These are phyloP conservation scores for Brachystomella parvula DNA, from an alignment of 1,140 invertebrate genomes.

Conservation along the genomic window DNA sequence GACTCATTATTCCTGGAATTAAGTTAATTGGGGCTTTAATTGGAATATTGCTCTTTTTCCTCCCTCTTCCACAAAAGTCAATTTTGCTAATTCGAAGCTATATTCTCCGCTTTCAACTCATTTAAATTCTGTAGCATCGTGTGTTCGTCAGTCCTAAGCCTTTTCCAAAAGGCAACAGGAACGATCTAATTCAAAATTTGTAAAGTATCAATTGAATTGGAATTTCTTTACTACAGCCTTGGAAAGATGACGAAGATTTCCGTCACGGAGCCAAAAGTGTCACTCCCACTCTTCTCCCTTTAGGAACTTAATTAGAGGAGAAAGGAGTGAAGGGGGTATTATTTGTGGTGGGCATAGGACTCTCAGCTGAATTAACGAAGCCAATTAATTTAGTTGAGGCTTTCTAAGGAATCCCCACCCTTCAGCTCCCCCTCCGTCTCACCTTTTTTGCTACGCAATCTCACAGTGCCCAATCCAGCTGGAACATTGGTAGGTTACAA, in stretches of 20 bases:
- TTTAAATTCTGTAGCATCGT: too few species aligned
- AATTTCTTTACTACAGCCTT: neutral
- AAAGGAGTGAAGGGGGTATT: constrained; percentile 1
- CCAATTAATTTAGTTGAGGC: constrained; percentile 10
- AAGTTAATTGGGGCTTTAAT: constrained; percentile 39
- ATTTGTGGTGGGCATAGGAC: neutral
- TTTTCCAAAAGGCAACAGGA: too few species aligned
- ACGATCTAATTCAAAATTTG: too few species aligned
- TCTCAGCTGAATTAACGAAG: constrained; percentile 10
- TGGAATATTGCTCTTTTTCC: constrained; percentile 34
- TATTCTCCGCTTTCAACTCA: too few species aligned
- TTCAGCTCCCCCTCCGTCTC: neutral
- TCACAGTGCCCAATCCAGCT: neutral
- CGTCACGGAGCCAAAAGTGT: neutral
- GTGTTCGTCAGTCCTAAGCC: too few species aligned
- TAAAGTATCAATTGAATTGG: too few species aligned
- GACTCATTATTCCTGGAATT: constrained; percentile 40
- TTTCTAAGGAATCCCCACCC: neutral
- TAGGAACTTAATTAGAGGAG: constrained; percentile 8
- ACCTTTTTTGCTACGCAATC: too few species aligned
- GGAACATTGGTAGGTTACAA: neutral
- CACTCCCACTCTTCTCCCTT: neutral
- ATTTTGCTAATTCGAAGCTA: too few species aligned
- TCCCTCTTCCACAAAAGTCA: constrained; percentile 6
- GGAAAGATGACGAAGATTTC: neutral